These are phyloP conservation scores for Drosophila auraria DNA, from an alignment of 1,140 invertebrate genomes.

Conservation along the genomic window DNA sequence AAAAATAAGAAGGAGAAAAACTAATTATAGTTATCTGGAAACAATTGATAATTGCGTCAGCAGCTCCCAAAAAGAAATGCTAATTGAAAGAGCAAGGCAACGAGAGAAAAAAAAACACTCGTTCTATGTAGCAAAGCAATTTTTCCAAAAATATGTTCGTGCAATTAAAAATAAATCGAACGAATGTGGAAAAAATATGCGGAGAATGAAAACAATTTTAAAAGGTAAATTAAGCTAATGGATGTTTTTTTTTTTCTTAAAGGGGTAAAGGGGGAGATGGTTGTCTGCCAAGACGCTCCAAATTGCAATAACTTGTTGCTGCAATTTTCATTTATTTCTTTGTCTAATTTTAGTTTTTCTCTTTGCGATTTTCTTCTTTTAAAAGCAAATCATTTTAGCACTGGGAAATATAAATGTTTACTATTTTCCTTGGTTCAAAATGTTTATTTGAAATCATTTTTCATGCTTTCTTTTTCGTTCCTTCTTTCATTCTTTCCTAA, in stretches of 20 bases:
- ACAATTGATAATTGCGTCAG: constrained; percentile 78
- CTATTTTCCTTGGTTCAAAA: constrained; percentile 30
- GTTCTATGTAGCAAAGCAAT: constrained; percentile 24
- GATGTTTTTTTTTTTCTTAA: constrained; percentile 21
- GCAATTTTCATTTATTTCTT: constrained; percentile 40
- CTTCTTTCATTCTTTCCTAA: constrained; percentile 19
- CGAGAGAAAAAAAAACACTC: not conserved
- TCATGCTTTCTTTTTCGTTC: constrained; percentile 19
- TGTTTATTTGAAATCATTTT: constrained; percentile 58
- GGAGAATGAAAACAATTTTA: constrained; percentile 68
- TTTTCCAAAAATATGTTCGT: constrained; percentile 48
- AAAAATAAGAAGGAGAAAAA: constrained; percentile 17
- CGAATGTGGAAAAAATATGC: constrained; percentile 23
- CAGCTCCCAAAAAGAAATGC: constrained; percentile 18
- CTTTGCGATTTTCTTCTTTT: constrained; percentile 6
- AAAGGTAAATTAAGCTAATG: constrained; percentile 77
- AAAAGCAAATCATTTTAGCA: constrained; percentile 17
- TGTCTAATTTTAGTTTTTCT: constrained; percentile 51
- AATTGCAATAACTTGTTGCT: constrained; percentile 70
- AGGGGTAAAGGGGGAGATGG: not conserved
- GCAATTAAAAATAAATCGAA: constrained; percentile 47
- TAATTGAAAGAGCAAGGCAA: constrained; percentile 34
- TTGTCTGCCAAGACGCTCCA: constrained; percentile 48
- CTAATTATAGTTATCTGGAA: constrained; percentile 37
- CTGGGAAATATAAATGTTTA: constrained; percentile 41